Evolutionary conservation across 2,888 invertebrate species (phyloP), one percentile per base, ranked within the genome.

Genomic region (Cryptosula pallasiana): DNA sequence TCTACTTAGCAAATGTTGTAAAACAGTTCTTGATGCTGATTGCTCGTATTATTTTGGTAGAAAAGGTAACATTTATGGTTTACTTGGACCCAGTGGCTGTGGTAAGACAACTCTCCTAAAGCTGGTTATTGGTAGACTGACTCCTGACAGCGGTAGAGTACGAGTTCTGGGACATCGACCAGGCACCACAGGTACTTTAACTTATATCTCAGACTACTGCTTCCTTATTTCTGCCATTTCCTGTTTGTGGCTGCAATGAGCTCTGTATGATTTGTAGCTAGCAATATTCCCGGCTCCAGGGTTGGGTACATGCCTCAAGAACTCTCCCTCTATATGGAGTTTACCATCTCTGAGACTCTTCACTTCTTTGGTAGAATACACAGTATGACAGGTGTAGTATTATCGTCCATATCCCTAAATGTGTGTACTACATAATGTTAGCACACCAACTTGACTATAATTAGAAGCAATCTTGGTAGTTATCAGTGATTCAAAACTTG

Each of bases 321-420:
- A 74, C 78, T 81, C 2, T 83, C 84, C 0, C 77, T 85, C 25
- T 85, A 80, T 75, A 77, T 81, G 36, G 81, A 82, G 69, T 95
- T 96, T 86, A 92, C 94, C 45, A 95, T 96, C 80, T 90, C 90
- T 76, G 96, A 96, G 85, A 95, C 95, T 0, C 92, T 96, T 91
- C 91, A 92, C 90, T 95, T 95, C 85, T 96, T 96, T 86, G 95
- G 95, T 57, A 92, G 94, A 90, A 93, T 96, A 81, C 94, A 94
- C 85, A 93, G 94, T 77, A 95, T 96, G 95, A 88, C 90, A 81
- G 73, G 36, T 72, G 13, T 23, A 34, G 16, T 13, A n/a, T n/a
- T n/a, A n/a, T n/a, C n/a, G n/a, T n/a, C n/a, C n/a, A n/a, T n/a
- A n/a, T n/a, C n/a, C n/a, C n/a, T n/a, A n/a, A n/a, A n/a, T n/a